Conservation (phyloP, 2,797 vertebrate genomes). For the Craterocephalus amniculus region DNA sequence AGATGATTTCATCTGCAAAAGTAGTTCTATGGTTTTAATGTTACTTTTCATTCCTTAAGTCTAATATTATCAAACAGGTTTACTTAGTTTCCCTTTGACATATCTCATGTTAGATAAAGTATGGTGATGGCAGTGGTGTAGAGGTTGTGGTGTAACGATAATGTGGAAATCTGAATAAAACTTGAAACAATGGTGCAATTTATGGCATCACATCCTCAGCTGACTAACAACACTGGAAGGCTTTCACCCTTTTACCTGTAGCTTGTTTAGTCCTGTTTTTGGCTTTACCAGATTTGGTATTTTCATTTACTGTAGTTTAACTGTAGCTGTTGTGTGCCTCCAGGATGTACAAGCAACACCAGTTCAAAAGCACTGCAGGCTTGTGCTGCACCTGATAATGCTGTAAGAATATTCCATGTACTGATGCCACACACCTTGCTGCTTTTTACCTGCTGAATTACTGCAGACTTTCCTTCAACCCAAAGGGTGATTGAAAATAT, state of each 20-base stretch:
- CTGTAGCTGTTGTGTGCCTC: constrained; percentile 31
- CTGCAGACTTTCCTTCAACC: constrained; percentile 33
- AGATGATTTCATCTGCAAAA: not conserved
- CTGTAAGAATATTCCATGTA: constrained; percentile 31
- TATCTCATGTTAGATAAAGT: constrained; percentile 7
- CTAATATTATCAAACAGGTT: not conserved
- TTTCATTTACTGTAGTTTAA: constrained; percentile 44
- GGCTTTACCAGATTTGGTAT: constrained; percentile 9
- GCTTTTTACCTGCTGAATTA: constrained; percentile 32
- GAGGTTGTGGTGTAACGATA: constrained; percentile 28
- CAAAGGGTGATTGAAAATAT: constrained; percentile 5
- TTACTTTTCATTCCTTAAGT: not conserved
- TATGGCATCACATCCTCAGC: constrained; percentile 17
- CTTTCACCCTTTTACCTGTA: constrained; percentile 9
- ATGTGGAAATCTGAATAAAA: constrained; percentile 25
- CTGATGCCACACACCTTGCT: constrained; percentile 26
- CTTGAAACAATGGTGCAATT: constrained; percentile 57
- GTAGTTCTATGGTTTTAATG: not conserved
- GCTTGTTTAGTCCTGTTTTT: constrained; percentile 36
- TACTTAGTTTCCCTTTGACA: constrained; percentile 24
- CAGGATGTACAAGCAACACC: constrained; percentile 39
- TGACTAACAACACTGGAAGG: constrained; percentile 19
- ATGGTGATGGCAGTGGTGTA: constrained; percentile 9
- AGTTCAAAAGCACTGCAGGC: constrained; percentile 33
- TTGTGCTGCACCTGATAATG: constrained; percentile 31